phyloP scores from a whole-genome alignment of 2,113 vertebrate species.

The Brachyistius frenatus region DNA sequence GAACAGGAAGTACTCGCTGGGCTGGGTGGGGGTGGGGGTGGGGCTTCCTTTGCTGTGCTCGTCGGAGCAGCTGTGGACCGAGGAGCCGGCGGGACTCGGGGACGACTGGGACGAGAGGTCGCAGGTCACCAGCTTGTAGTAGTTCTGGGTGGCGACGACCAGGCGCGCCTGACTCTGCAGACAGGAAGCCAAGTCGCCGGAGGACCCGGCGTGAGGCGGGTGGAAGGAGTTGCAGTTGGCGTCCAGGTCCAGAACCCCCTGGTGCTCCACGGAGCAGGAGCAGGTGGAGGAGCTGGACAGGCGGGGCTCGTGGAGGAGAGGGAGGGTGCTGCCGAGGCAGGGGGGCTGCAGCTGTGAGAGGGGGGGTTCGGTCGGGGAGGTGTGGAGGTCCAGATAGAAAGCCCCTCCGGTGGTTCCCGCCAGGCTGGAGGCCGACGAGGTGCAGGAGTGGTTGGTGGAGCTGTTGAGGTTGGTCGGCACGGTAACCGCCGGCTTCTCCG shows the following conservation, averaged over 20 bases:
- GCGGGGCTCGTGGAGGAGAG: conserved; percentile 81
- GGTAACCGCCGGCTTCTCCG: conserved; percentile 77
- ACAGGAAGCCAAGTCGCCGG: conserved; percentile 88
- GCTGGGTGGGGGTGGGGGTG: conserved; percentile 84
- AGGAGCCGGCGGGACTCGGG: conserved; percentile 92
- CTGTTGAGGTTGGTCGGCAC: conserved; percentile 88
- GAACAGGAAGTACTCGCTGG: conserved; percentile 96
- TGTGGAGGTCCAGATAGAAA: conserved; percentile 96
- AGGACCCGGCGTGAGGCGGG: conserved; percentile 76
- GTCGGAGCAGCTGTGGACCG: conserved; percentile 94
- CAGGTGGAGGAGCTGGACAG: conserved; percentile 87
- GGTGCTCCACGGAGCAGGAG: conserved; percentile 81
- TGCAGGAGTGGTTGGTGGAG: conserved; percentile 86
- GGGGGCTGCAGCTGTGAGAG: conserved; percentile 34
- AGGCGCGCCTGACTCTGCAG: conserved; percentile 95
- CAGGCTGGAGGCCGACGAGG: conserved; percentile 87
- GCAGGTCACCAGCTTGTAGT: conserved; percentile 97
- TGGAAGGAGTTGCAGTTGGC: conserved; percentile 96
- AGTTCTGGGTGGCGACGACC: conserved; percentile 97
- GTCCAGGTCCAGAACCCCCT: conserved; percentile 87
- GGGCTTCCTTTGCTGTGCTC: conserved; percentile 92
- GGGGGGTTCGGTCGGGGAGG: conserved; percentile 90
- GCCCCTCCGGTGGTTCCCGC: conserved; percentile 65
- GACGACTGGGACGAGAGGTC: conserved; percentile 97
- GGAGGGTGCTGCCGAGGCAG: conserved; percentile 76